Evolutionary conservation across 2,113 vertebrate species (phyloP).

Genomic region (Passer montanus): DNA sequence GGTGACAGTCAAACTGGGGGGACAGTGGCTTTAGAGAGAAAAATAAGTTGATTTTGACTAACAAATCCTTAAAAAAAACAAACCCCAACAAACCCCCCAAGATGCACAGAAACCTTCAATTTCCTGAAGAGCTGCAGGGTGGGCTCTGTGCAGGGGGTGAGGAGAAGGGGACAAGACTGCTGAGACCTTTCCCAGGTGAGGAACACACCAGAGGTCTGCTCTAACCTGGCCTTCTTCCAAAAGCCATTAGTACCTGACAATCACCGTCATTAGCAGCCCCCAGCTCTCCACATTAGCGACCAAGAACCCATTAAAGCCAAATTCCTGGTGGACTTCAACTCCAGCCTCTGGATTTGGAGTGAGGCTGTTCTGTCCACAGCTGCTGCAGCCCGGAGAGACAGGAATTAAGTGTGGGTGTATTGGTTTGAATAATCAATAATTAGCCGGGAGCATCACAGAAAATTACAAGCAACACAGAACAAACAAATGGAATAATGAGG

Average conservation of each 20-base stretch:
- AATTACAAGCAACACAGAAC: neutral
- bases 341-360: neutral
- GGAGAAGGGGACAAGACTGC: neutral
- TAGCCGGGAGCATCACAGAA: neutral
- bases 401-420: neutral
- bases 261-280: neutral
- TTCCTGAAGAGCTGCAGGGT: no score
- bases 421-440: neutral
- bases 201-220: neutral
- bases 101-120: neutral
- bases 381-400: neutral
- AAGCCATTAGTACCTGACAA: neutral
- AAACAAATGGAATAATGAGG: neutral
- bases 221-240: neutral
- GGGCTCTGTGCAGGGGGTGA: neutral
- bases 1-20: neutral
- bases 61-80: neutral
- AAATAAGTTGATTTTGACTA: neutral
- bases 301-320: neutral
- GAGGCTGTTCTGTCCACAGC: neutral
- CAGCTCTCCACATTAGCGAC: neutral
- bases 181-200: neutral
- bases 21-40: neutral
- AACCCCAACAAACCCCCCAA: fast-evolving
- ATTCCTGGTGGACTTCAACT: neutral